Base-by-base conservation (phyloP, 2,888 invertebrate genomes). In the Hermaeophaga mercurialis region DNA sequence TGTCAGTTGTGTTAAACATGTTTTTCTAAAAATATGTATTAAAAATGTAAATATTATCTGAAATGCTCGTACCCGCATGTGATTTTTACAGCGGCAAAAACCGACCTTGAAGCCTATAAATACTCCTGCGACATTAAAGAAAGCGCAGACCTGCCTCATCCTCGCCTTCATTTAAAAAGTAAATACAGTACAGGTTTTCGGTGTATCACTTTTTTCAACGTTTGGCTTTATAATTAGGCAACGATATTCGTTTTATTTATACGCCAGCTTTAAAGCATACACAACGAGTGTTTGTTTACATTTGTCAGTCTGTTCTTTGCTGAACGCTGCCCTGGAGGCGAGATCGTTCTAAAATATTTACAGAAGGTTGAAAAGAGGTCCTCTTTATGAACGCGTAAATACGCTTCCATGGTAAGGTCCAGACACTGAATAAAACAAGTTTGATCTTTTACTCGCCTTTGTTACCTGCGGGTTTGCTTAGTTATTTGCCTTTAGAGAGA, bases 181-280 rank as follows among this genome's bases (percentile, higher is more conserved):
- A 58, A 61, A 61, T 58, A 61, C 41, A 56, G 53, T 53, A 61
- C 58, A 55, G 58, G 61, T 61, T 58, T 61, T 55, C 44, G 61
- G 53, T 53, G 57, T 60, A 48, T 53, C 48, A 49, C 39, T 53
- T 53, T 12, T 50, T 47, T 12, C 54, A 56, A 61, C 58, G 54
- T 61, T 61, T 61, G 58, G 56, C 28, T 61, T 61, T 61, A 58
- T 61, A 61, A 61, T 61, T 61, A 61, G 53, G 39, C 46, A 36
- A 44, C 33, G 50, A 48, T 57, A 57, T 46, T 33, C 39, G 11
- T 46, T 57, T 44, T 57, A 57, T 57, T 53, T 57, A 53, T 53
- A 47, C 43, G 43, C 57, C 41, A 31, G 45, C 28, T 57, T 41
- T 41, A 48, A 57, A 53, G 22, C 19, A 43, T 43, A 47, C 52